Percentiles rank a stretch among this genome's conserved stretches.
Evolutionary conservation across 2,113 vertebrate species (phyloP).

Genomic region (Rousettus leschenaultii): DNA sequence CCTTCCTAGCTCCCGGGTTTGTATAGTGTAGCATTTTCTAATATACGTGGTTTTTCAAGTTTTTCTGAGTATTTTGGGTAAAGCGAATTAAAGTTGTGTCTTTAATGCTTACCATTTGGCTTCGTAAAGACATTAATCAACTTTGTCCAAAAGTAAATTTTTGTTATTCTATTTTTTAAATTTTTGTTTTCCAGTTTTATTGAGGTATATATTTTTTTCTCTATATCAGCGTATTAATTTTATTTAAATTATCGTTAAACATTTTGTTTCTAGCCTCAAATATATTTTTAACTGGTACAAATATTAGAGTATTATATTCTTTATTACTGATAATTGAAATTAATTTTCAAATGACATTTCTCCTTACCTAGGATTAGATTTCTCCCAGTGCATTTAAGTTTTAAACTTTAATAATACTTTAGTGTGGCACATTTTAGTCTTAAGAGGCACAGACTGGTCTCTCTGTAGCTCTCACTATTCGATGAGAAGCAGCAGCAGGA

Average conservation of each 20-base stretch:
- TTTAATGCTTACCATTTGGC: neutral
- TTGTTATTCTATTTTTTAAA: neutral
- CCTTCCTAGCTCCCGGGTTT: neutral
- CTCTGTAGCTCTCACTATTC: neutral
- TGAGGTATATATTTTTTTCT: neutral
- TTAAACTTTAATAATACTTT: neutral
- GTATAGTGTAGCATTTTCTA: neutral
- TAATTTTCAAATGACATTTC: slow-evolving; percentile 10
- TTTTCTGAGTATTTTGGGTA: neutral
- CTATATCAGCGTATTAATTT: rapidly evolving
- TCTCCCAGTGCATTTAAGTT: neutral
- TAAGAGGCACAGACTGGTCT: neutral
- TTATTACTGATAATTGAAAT: neutral
- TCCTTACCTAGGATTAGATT: neutral
- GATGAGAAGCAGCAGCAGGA: neutral
- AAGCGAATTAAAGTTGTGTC: neutral
- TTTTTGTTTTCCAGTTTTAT: neutral
- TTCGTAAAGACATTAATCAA: neutral
- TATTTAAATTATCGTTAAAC: neutral
- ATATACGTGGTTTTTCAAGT: neutral
- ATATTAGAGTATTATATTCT: neutral
- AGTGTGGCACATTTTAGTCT: neutral
- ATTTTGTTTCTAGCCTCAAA: neutral
- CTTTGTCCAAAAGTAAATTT: neutral
- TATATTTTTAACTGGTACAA: neutral